phyloP scores from a whole-genome alignment of 2,113 vertebrate species.

The Cryptotis parvus region DNA sequence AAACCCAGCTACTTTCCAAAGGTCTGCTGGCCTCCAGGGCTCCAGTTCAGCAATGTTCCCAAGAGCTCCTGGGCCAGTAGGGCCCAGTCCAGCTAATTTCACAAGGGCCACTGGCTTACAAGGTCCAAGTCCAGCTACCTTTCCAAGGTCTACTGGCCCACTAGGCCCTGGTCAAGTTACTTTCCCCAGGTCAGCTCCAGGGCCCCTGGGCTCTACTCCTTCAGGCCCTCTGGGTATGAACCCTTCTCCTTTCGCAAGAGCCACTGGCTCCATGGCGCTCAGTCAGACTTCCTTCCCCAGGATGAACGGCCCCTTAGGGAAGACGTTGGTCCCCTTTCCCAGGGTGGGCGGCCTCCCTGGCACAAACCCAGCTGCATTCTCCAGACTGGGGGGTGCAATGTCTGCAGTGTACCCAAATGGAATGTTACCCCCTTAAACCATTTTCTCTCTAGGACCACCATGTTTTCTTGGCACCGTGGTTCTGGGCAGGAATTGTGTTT shows the following conservation, averaged over 20 bases:
- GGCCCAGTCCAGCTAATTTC: slow-evolving; percentile 72
- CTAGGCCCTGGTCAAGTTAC: slow-evolving; percentile 62
- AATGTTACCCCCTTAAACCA: slow-evolving; percentile 77
- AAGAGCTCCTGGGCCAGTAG: slow-evolving; percentile 75
- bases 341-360: slow-evolving; percentile 78
- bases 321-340: slow-evolving; percentile 81
- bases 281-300: slow-evolving; percentile 79
- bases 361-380: slow-evolving; percentile 77
- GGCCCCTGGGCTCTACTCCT: slow-evolving; percentile 70
- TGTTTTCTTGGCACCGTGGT: slow-evolving; percentile 57
- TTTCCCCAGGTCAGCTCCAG: slow-evolving; percentile 70
- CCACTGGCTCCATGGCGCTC: slow-evolving; percentile 67
- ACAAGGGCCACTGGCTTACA: slow-evolving; percentile 71
- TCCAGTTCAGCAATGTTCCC: slow-evolving; percentile 76
- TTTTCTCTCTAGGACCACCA: slow-evolving; percentile 54
- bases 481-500: slow-evolving; percentile 56
- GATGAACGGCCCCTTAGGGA: slow-evolving; percentile 77
- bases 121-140: slow-evolving; percentile 68
- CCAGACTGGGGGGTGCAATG: slow-evolving; percentile 79
- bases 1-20: slow-evolving; percentile 78
- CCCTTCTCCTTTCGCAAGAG: slow-evolving; percentile 76
- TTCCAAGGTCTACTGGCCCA: slow-evolving; percentile 69
- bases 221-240: slow-evolving; percentile 72
- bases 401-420: slow-evolving; percentile 82
- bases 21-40: slow-evolving; percentile 73